These are phyloP conservation scores for Notolabrus celidotus DNA, from an alignment of 2,797 vertebrate species.

Conservation along the genomic window DNA sequence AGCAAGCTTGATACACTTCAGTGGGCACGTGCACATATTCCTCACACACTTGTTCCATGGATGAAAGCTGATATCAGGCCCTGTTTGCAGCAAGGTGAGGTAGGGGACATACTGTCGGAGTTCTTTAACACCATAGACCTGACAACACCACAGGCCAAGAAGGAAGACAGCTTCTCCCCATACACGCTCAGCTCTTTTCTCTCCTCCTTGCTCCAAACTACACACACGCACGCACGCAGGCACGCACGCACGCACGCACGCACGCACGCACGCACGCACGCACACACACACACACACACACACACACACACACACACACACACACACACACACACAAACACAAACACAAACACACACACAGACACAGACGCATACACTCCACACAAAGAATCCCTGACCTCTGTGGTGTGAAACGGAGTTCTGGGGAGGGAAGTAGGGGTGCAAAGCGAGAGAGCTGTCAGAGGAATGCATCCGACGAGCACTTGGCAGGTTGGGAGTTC, in stretches of 20 bases:
- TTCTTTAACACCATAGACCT: slow-evolving; percentile 76
- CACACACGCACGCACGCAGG: slow-evolving; percentile 10
- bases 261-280: slow-evolving; percentile 4
- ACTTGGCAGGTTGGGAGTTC: slow-evolving; percentile 76
- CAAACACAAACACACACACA: slow-evolving; percentile 5
- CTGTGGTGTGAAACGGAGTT: slow-evolving; percentile 78
- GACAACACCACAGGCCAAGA: slow-evolving; percentile 77
- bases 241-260: slow-evolving; percentile 6
- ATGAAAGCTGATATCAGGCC: slow-evolving; percentile 76
- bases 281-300: slow-evolving; percentile 6
- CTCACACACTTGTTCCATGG: slow-evolving; percentile 53
- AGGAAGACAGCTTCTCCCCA: slow-evolving; percentile 73
- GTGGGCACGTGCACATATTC: slow-evolving; percentile 19
- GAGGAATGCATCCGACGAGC: slow-evolving; percentile 67
- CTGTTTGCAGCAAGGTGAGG: slow-evolving; percentile 79
- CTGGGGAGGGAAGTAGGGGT: slow-evolving; percentile 37
- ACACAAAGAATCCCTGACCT: slow-evolving; percentile 72
- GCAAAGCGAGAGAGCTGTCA: slow-evolving; percentile 77
- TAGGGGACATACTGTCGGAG: slow-evolving; percentile 80
- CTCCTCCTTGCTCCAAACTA: slow-evolving; percentile 22
- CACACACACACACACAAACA: slow-evolving; percentile 25
- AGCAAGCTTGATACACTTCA: slow-evolving; percentile 45
- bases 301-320: slow-evolving; percentile 12
- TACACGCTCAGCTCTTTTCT: slow-evolving; percentile 49
- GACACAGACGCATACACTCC: slow-evolving; percentile 6